These are phyloP conservation scores for Melopsittacus undulatus DNA, from an alignment of 2,797 vertebrate genomes.

Conservation along the genomic window DNA sequence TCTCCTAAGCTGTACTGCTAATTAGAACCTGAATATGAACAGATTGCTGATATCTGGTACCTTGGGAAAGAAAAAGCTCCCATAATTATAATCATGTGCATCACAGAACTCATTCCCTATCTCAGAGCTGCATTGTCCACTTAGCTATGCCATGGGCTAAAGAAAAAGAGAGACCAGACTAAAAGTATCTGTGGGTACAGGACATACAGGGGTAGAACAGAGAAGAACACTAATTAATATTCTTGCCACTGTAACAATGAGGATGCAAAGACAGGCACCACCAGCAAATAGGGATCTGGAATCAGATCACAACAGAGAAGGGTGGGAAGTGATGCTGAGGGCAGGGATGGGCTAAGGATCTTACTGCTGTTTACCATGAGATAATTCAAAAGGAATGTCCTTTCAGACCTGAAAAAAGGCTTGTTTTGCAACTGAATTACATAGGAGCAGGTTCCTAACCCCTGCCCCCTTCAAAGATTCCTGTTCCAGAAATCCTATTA, in stretches of 20 bases:
- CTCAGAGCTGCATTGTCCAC: neutral
- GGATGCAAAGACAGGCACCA: neutral
- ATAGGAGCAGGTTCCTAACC: neutral
- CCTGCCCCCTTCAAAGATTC: neutral
- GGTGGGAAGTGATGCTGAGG: neutral
- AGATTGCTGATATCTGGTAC: neutral
- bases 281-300: neutral
- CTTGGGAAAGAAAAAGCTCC: neutral
- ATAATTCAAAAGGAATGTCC: rapidly evolving
- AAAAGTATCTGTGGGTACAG: neutral
- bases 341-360: neutral
- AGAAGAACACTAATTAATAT: no score
- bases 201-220: rapidly evolving
- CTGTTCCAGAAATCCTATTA: neutral
- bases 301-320: neutral
- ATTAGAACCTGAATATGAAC: neutral
- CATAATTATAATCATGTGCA: neutral
- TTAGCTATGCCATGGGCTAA: neutral
- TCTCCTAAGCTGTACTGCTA: neutral
- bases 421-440: neutral
- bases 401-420: neutral
- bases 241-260: neutral
- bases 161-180: neutral
- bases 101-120: neutral
- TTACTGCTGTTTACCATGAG: neutral